Base-by-base conservation (phyloP, 2,113 vertebrate genomes). In the Boulengeromyrus knoepffleri region DNA sequence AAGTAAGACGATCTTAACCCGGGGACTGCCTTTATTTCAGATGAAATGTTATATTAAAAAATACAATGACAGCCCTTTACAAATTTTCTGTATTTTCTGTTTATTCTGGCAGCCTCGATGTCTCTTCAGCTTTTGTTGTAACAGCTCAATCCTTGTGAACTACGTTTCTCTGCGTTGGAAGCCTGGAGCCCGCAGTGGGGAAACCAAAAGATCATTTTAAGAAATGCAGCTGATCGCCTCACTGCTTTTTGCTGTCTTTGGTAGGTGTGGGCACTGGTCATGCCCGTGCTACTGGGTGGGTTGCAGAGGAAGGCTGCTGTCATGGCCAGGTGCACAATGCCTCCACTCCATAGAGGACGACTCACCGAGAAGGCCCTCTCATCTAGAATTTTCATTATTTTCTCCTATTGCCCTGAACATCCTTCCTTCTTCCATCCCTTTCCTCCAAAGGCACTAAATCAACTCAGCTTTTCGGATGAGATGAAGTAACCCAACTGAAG, bases 371-470 rank as follows among this genome's bases (percentile, higher is more conserved):
- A 92, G 91, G 91, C 91, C 47, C 77, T 89, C 90, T 89, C 91
- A 90, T 93, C 90, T 91, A 88, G 92, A 91, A 92, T 92, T 92
- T 91, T 93, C 88, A 92, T 93, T 92, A 94, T 93, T 93, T 89
- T 92, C 86, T 89, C 92, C 91, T 84, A 77, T 88, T 88, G 92
- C 52, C 17, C 52, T 62, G 13, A 47, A 62, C 49, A 27, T 24
- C n/a, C 53, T 62, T 90, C 90, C 91, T 89, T 89, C 88, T 62
- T 66, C 89, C 62, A 90, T 46, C 52, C 36, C 49, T 89, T 89
- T 91, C 91, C 6, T 91, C 90, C 88, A 2, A 91, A 70, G 6
- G 45, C 88, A 87, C 83, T 87, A 89, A 50, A 85, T 45, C 9
- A 85, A 66, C 19, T 89, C 52, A 58, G 89, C 52, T 84, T 89